A percentile compares a stretch with the other conserved stretches of the same genome.
Evolutionary conservation across 2,113 vertebrate genomes (phyloP).

Genomic region (Apus apus): DNA sequence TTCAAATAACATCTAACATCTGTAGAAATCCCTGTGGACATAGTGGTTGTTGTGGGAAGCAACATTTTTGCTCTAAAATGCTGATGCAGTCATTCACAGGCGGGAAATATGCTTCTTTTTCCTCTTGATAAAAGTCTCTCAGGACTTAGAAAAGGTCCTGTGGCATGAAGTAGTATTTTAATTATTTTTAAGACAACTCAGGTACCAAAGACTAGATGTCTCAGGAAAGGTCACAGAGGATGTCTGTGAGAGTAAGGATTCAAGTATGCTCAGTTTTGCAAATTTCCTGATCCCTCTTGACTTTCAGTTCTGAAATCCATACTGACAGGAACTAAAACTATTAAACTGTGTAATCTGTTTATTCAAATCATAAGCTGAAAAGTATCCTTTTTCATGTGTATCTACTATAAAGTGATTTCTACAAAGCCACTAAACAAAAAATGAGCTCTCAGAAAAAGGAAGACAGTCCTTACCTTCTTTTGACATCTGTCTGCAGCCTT

Average conservation of each 20-base stretch:
- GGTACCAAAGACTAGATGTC: not conserved
- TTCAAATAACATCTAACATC: not conserved
- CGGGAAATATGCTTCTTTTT: not conserved
- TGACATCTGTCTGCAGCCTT: not conserved
- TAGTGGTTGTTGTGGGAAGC: not conserved
- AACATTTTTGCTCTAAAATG: not conserved
- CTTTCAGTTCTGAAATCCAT: not conserved
- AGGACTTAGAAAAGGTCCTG: not conserved
- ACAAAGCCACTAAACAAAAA: not conserved
- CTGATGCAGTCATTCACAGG: not conserved
- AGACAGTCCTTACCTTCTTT: not conserved
- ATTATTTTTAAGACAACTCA: not conserved
- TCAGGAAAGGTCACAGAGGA: not conserved
- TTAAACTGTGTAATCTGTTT: not conserved
- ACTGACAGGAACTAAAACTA: not conserved
- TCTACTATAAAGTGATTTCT: not conserved
- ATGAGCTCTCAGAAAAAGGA: not conserved
- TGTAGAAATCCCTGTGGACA: not conserved
- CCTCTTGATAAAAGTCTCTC: not conserved
- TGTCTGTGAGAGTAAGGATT: not conserved
- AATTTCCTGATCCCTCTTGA: not conserved
- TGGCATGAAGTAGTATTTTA: not conserved
- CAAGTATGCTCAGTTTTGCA: not conserved
- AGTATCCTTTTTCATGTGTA: not conserved
- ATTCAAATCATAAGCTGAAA: slow-evolving; percentile 2